phyloP scores from a whole-genome alignment of 1,140 invertebrate genomes.

The Anastrepha ludens region DNA sequence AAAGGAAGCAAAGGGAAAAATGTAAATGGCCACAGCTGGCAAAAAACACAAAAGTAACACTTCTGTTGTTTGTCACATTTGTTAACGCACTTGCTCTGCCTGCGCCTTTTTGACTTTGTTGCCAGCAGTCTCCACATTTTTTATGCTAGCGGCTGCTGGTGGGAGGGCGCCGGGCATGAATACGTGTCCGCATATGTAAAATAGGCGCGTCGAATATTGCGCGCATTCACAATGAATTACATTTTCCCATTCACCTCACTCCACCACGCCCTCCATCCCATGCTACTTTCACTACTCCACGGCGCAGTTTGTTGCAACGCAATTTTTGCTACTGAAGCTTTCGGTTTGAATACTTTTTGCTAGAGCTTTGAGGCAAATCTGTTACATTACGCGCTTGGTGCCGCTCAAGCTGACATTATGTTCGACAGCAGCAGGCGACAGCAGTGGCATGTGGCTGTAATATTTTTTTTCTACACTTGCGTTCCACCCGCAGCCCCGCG shows the following conservation, averaged over 20 bases:
- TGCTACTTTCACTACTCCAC: not conserved
- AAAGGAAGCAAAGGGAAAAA: not conserved
- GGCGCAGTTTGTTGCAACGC: not conserved
- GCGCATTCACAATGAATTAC: not conserved
- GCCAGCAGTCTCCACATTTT: not conserved
- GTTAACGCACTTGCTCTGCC: not conserved
- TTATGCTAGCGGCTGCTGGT: not conserved
- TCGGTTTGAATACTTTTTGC: too few species aligned
- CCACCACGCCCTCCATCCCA: not conserved
- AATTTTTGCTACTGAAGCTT: too few species aligned
- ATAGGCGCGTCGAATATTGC: not conserved
- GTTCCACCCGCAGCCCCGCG: not conserved
- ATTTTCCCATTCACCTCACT: not conserved
- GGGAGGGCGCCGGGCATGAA: not conserved
- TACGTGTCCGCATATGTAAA: not conserved
- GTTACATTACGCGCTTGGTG: not conserved
- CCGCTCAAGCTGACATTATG: not conserved
- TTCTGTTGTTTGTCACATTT: constrained; percentile 41
- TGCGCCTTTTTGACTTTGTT: not conserved
- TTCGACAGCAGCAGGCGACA: not conserved
- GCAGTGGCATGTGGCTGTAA: not conserved
- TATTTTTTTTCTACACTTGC: not conserved
- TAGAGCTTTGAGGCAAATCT: too few species aligned
- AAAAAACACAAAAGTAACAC: not conserved
- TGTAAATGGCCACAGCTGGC: not conserved